Conservation (phyloP, 2,113 vertebrate genomes). For the Lagopus leucura region DNA sequence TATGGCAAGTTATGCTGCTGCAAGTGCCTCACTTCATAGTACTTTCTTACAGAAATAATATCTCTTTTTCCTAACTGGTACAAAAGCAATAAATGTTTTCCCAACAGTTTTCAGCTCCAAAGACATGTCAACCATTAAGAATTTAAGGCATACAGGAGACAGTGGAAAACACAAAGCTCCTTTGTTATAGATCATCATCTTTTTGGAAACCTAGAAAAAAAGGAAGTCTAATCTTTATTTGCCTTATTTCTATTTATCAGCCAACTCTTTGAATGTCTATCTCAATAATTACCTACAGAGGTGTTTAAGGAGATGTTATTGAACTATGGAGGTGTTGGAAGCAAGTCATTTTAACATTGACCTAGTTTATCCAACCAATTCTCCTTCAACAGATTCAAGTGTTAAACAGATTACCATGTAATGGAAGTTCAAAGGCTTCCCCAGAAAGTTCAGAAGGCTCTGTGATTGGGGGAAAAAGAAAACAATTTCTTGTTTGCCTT, state of each 20-base stretch:
- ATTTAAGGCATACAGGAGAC: neutral
- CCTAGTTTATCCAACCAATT: conserved; percentile 21
- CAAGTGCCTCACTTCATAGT: conserved; percentile 29
- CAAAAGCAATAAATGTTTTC: conserved; percentile 29
- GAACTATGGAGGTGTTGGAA: conserved; percentile 30
- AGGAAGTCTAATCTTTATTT: conserved; percentile 39
- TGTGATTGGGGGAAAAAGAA: neutral
- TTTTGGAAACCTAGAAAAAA: conserved; percentile 2
- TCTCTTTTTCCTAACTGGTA: conserved; percentile 10
- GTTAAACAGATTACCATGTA: conserved; percentile 69
- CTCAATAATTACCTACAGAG: conserved; percentile 20
- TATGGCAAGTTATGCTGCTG: conserved; percentile 38
- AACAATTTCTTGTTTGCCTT: neutral
- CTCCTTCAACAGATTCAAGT: neutral
- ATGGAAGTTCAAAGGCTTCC: conserved; percentile 74
- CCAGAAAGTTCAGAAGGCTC: conserved; percentile 41
- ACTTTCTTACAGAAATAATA: neutral
- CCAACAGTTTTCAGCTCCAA: conserved; percentile 14
- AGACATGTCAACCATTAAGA: neutral
- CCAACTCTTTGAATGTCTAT: conserved; percentile 23
- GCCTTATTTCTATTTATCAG: conserved; percentile 28
- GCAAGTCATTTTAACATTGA: neutral
- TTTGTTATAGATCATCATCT: conserved; percentile 7
- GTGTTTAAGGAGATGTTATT: neutral
- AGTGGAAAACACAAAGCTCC: neutral